Base-by-base conservation (phyloP, 2,888 invertebrate genomes). In the Andricus curvator region DNA sequence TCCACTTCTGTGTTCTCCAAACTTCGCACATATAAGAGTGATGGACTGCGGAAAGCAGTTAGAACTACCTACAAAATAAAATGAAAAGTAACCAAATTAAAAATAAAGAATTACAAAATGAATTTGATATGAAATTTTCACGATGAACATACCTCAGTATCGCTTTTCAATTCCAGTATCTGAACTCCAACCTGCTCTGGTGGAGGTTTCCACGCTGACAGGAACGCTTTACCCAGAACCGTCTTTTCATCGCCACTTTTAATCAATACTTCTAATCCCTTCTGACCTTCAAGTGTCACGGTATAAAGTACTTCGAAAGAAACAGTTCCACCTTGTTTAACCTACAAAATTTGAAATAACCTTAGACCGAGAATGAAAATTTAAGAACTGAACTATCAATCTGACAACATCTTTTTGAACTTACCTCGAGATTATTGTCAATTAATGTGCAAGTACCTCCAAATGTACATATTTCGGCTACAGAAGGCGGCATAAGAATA, bases 101-200 rank as follows among this genome's bases (percentile, higher is more conserved):
- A 62, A 78, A 56, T 33, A 44, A 25, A 22, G 25, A 25, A 64
- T 22, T 37, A 22, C 17, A 60, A 25, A 64, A 68, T 13, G 20
- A 29, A 37, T 44, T n/a, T 62, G 9, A 33, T 22, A 25, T 25
- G 20, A 22, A 17, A 48, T 48, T 48, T n/a, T 13, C 17, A 22
- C 5, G 56, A 41, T 65, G 37, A n/a, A 66, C 33, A 80, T 78
- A 91, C 91, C 86, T 90, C 80, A 4, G 86, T 80, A 29, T 87
- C 89, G 78, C 79, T 89, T 44, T 83, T 86, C 6, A 92, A 82
- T 80, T 84, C 65, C 9, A 86, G 81, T 33, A 70, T 82, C n/a
- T 66, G 64, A 68, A 91, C 11, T 9, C 86, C 87, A 79, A 82
- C 88, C 84, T 90, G 89, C 81, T 90, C 89, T 22, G 86, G 77